These are phyloP conservation scores for Phyllotis vaccarum DNA, from an alignment of 2,797 vertebrate species.

Conservation along the genomic window DNA sequence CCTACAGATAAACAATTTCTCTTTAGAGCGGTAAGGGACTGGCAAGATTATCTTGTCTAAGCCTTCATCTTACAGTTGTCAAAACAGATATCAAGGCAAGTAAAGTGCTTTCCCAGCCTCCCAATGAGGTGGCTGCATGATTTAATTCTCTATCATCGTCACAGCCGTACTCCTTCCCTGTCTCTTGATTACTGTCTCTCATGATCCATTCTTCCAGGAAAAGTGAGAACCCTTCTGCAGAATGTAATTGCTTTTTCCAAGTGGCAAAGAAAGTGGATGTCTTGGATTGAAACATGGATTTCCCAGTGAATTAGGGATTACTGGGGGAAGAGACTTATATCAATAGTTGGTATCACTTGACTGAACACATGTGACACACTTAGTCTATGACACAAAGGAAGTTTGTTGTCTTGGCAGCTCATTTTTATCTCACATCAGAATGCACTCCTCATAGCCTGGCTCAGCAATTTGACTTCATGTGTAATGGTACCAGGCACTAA, in stretches of 20 bases:
- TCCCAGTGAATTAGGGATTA: constrained; percentile 8
- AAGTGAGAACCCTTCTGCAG: constrained; percentile 34
- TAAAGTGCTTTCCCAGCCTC: constrained; percentile 18
- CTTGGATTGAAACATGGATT: constrained; percentile 49
- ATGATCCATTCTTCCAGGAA: constrained; percentile 1
- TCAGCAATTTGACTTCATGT: not conserved
- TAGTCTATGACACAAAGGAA: not conserved
- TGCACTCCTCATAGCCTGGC: not conserved
- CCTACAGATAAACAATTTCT: constrained; percentile 56
- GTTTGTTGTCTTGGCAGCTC: not conserved
- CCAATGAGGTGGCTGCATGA: constrained; percentile 1
- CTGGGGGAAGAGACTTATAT: not conserved
- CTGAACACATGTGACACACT: not conserved
- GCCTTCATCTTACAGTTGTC: constrained; percentile 67
- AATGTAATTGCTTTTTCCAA: constrained; percentile 21
- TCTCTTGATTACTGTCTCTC: not conserved
- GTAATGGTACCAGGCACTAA: not conserved
- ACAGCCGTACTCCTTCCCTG: not conserved
- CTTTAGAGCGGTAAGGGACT: constrained; percentile 46
- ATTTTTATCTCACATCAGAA: not conserved
- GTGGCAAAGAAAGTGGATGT: not conserved
- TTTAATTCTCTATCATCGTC: constrained; percentile 51
- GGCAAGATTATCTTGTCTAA: constrained; percentile 64
- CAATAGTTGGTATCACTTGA: not conserved
- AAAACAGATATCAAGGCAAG: constrained; percentile 54